Evolutionary conservation across 2,113 vertebrate species (phyloP).

Genomic region (Limanda limanda): DNA sequence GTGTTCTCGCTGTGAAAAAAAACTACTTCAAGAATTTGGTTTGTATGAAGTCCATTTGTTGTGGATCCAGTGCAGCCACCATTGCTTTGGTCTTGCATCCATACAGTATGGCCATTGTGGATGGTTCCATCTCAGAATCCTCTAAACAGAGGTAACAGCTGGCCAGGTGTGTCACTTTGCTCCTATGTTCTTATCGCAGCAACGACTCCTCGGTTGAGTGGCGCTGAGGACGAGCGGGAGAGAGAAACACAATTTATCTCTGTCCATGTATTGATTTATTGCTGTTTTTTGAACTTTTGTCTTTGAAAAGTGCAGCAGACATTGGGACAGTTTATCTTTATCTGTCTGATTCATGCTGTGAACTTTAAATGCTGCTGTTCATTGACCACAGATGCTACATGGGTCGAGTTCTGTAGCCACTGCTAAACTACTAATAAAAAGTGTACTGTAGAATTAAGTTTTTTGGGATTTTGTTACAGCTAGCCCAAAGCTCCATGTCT

Average conservation of each 20-base stretch:
- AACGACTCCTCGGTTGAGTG: slow-evolving; percentile 71
- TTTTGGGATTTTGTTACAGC: not conserved
- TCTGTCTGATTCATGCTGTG: too few species aligned
- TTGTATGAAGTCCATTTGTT: slow-evolving; percentile 81
- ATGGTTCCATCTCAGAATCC: slow-evolving; percentile 76
- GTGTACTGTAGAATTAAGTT: not conserved
- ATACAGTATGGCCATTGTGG: slow-evolving; percentile 66
- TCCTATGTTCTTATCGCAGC: slow-evolving; percentile 85
- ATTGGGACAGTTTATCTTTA: too few species aligned
- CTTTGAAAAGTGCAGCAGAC: too few species aligned
- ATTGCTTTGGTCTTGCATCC: slow-evolving; percentile 83
- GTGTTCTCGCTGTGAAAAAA: slow-evolving; percentile 66
- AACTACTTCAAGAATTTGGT: slow-evolving; percentile 73
- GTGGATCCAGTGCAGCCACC: slow-evolving; percentile 88
- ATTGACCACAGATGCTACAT: too few species aligned
- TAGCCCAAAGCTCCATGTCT: not conserved
- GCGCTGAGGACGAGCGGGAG: slow-evolving; percentile 64
- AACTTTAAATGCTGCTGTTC: too few species aligned
- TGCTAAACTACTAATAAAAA: not conserved
- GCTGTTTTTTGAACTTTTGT: not conserved
- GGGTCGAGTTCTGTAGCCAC: not conserved
- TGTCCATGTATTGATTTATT: not conserved
- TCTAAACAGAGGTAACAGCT: slow-evolving; percentile 81
- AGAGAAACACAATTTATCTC: not conserved
- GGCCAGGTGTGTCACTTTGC: slow-evolving; percentile 31